Percentiles rank a stretch among this genome's conserved stretches.
Conservation (phyloP, 2,888 invertebrate genomes). For the Norana najaformis region DNA sequence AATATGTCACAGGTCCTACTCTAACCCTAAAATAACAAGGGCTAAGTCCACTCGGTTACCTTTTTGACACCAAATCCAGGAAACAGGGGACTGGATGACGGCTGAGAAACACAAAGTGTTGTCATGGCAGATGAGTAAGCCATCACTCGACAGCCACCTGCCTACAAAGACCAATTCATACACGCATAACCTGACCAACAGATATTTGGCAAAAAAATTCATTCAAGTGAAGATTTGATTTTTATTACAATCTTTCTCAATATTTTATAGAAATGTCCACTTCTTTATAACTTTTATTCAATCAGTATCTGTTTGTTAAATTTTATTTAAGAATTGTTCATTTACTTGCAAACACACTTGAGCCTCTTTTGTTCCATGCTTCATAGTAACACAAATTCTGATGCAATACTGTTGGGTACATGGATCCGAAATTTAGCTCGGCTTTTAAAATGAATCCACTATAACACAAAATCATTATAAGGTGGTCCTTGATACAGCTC, state of each 20-base stretch:
- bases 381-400: neutral
- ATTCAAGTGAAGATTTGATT: neutral
- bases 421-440: too few species aligned
- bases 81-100: constrained; percentile 73
- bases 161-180: constrained; percentile 56
- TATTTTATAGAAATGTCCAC: too few species aligned
- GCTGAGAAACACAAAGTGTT: constrained; percentile 76
- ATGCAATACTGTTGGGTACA: too few species aligned
- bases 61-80: constrained; percentile 80
- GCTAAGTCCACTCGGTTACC: constrained; percentile 64
- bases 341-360: neutral
- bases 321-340: neutral
- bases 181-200: neutral
- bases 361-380: too few species aligned
- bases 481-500: too few species aligned
- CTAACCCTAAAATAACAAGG: neutral
- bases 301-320: too few species aligned
- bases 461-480: too few species aligned
- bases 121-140: constrained; percentile 68
- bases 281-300: neutral
- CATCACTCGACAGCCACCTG: constrained; percentile 79
- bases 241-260: neutral
- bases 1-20: neutral
- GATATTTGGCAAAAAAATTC: neutral
- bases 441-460: too few species aligned